Evolutionary conservation across 2,113 vertebrate species (phyloP), one percentile per base, ranked within the genome.

Genomic region (Capra hircus): DNA sequence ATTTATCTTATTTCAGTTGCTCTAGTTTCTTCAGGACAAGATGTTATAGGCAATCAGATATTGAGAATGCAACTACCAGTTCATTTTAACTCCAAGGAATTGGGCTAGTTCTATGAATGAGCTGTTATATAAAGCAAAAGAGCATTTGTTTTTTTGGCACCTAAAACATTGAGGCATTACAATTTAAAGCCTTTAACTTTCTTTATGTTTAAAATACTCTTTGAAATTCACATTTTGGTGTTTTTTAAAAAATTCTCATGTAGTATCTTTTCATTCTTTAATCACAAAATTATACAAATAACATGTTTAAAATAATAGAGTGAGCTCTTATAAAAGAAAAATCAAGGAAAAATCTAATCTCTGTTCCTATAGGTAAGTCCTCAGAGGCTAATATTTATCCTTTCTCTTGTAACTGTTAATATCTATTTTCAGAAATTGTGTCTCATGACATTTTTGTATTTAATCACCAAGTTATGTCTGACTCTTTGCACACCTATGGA

Each of bases 21-120:
- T 95, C 36, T 53, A 94, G 3, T 97, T 97, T 88, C 60, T 91
- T 91, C 27, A 62, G 89, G 64, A 94, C 59, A 97, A 96, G 77
- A 91, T 87, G 60, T 85, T 97, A 55, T 96, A 55, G 77, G 88
- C 59, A 97, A 81, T 7, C 9, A 53, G 36, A 87, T 84, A 77
- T 1, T 88, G 57, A 91, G 48, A 97, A 94, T 82, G 43, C 96
- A 94, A 94, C 25, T 36, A 60, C 6, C 2, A 67, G 52, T 4
- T 91, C 59, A 96, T 88, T 92, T 96, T 90, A 95, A 90, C 81
- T 74, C 16, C 33, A 91, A 92, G 27, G 2, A 67, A 4, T 30
- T 14, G 91, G 53, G 53, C 19, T 28, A 19, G 14, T 88, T 80
- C 55, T 91, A 30, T 59, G 36, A 78, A 12, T 59, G 86, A 93